These are phyloP conservation scores for Drosophila simulans DNA, from an alignment of 1,140 invertebrate genomes.

Conservation along the genomic window DNA sequence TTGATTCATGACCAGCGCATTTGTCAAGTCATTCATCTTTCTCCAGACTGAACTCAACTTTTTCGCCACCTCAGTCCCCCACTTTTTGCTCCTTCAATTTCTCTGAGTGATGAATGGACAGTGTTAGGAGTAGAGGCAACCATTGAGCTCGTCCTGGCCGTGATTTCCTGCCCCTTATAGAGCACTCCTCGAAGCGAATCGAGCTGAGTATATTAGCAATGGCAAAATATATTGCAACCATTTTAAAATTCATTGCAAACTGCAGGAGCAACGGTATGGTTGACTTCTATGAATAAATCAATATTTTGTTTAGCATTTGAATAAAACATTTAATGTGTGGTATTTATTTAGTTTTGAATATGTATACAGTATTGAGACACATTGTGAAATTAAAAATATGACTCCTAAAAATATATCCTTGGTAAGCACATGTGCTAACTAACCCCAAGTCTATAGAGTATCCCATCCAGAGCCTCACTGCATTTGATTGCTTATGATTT, in stretches of 20 bases:
- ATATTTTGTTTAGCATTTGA: too few relatives aligned
- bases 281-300: too few relatives aligned
- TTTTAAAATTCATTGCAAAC: not conserved
- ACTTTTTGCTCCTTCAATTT: constrained; percentile 37
- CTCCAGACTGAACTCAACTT: constrained; percentile 39
- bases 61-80: constrained; percentile 2
- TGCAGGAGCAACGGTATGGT: too few relatives aligned
- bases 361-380: too few relatives aligned
- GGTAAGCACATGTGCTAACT: too few relatives aligned
- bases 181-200: not conserved
- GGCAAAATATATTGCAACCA: not conserved
- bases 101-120: constrained; percentile 65
- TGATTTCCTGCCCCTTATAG: constrained; percentile 59
- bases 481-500: constrained; percentile 25
- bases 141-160: constrained; percentile 40
- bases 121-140: constrained; percentile 52
- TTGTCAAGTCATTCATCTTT: constrained; percentile 84
- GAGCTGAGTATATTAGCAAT: constrained; percentile 8
- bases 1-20: constrained; percentile 83
- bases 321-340: too few relatives aligned
- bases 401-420: not conserved
- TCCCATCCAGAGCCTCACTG: constrained; percentile 3
- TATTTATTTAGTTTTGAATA: not conserved
- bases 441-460: not conserved
- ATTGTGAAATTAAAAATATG: too few relatives aligned